phyloP scores from a whole-genome alignment of 1,140 invertebrate genomes.

The Contarinia nasturtii region DNA sequence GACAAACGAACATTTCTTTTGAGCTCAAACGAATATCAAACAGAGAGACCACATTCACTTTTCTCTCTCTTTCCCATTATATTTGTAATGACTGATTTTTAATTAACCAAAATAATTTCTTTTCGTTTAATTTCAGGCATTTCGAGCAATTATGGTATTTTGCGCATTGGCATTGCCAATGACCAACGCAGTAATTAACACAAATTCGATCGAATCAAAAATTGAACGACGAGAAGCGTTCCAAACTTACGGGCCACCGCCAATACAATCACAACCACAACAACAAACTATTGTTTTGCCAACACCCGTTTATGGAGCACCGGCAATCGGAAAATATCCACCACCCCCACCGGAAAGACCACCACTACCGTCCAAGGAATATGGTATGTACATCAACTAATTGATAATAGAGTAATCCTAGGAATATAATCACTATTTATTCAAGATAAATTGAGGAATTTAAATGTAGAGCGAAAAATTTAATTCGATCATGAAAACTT shows the following conservation, averaged over 20 bases:
- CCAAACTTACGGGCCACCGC: slow-evolving; percentile 15
- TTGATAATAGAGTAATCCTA: slow-evolving; percentile 19
- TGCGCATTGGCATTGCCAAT: background rate
- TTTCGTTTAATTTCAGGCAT: background rate
- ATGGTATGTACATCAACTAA: slow-evolving; percentile 8
- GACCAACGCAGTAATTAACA: slow-evolving; percentile 7
- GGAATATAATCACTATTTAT: no score
- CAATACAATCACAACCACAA: background rate
- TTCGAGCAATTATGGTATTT: background rate
- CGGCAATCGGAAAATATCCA: slow-evolving; percentile 21
- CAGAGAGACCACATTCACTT: no score
- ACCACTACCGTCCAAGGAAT: slow-evolving; percentile 23
- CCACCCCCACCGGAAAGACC: slow-evolving; percentile 23
- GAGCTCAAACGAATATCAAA: no score
- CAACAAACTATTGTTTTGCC: slow-evolving; percentile 14
- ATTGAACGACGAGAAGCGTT: slow-evolving; percentile 5
- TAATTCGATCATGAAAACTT: no score
- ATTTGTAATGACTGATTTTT: background rate
- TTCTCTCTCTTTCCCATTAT: background rate
- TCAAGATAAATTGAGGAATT: no score
- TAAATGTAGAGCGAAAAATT: no score
- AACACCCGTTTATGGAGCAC: slow-evolving; percentile 24
- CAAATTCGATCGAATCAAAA: background rate
- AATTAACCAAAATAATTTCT: background rate
- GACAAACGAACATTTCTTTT: no score